Evolutionary conservation across 1,140 invertebrate genomes (phyloP).

Genomic region (Drosophila biarmipes): DNA sequence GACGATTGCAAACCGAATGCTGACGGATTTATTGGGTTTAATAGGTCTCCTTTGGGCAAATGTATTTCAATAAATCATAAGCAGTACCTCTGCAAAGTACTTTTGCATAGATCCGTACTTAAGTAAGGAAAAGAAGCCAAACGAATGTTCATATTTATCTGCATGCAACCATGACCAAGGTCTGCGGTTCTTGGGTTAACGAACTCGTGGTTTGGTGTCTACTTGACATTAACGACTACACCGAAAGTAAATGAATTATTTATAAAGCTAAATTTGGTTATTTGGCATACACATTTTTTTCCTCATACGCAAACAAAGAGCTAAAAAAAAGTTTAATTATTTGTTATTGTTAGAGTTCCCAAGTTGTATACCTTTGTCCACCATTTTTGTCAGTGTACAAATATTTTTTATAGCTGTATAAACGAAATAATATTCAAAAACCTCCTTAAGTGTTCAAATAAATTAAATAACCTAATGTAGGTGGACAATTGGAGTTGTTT

Average conservation of each 20-base stretch:
- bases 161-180: constrained; percentile 52
- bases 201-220: constrained; percentile 12
- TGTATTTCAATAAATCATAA: background rate
- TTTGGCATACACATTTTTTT: background rate
- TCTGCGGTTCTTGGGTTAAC: constrained; percentile 31
- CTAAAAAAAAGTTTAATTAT: no score
- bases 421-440: background rate
- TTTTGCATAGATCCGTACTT: constrained; percentile 6
- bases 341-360: no score
- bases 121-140: constrained; percentile 4
- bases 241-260: background rate
- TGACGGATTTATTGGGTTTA: constrained; percentile 16
- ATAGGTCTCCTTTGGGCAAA: constrained; percentile 2
- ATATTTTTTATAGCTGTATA: background rate
- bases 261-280: background rate
- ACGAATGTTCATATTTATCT: background rate
- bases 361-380: background rate
- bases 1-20: constrained; percentile 9
- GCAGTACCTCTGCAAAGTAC: constrained; percentile 1
- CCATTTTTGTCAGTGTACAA: background rate
- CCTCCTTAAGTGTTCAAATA: background rate
- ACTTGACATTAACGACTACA: background rate
- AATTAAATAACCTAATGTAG: constrained; percentile 8
- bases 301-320: no score
- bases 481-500: background rate